A percentile compares a stretch with the other conserved stretches of the same genome.
These are phyloP conservation scores for Caenorhabditis briggsae DNA, from an alignment of 1,140 invertebrate species.

Conservation along the genomic window DNA sequence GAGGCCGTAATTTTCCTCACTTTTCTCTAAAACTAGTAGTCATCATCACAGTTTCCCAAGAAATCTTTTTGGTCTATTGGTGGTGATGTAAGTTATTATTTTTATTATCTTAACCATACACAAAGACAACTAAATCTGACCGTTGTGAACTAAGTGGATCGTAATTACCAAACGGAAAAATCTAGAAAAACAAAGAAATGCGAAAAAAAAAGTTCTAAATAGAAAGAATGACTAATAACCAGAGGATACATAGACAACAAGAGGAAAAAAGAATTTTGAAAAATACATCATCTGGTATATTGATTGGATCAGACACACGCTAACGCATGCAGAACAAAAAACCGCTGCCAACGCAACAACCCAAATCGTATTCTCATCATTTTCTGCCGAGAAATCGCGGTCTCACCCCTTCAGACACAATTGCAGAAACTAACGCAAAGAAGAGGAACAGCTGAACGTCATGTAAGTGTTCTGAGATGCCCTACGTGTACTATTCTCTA, in stretches of 20 bases:
- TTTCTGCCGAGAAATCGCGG: background rate
- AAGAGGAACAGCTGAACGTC: constrained; percentile 32
- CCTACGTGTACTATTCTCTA: background rate
- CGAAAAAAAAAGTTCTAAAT: background rate
- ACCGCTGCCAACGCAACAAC: background rate
- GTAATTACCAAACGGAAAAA: constrained; percentile 11
- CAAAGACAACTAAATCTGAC: background rate
- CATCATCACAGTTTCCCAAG: constrained; percentile 12
- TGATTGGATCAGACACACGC: constrained; percentile 1
- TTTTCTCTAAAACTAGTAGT: constrained; percentile 6
- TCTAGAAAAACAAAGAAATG: background rate
- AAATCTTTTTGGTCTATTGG: background rate
- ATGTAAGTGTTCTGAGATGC: background rate
- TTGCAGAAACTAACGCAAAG: background rate
- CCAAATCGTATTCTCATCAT: background rate
- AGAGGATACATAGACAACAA: background rate
- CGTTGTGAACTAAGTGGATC: constrained; percentile 13
- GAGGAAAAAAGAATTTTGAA: background rate
- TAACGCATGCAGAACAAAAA: background rate
- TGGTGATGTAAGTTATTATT: constrained; percentile 14
- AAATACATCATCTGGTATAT: background rate
- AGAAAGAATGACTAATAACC: background rate
- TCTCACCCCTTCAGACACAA: constrained; percentile 31
- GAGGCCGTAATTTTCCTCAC: constrained; percentile 5
- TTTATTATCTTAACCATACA: background rate